Base-by-base conservation (phyloP, 1,140 invertebrate species). In the Stegodyphus mimosarum region DNA sequence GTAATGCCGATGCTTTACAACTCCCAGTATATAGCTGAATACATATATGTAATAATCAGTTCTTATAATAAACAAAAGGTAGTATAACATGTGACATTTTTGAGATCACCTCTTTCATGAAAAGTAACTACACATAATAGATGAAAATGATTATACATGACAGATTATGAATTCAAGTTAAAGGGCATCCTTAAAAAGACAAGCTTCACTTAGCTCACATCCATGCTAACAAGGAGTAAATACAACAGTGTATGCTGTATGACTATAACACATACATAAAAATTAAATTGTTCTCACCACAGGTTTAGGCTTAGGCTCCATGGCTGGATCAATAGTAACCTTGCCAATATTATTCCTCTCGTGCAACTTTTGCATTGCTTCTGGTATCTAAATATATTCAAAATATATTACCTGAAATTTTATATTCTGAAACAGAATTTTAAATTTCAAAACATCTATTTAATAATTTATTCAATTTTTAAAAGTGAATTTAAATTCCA, bases 331-430 rank as follows among this genome's bases (percentile, higher is more conserved):
- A 74, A 97, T 90, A 48, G 97, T 92, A 15, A 97, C 93, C 91
- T 97, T 97, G 13, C 96, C 96, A 89, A 97, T 93, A 90, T 97
- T 97, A 90, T 96, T 96, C 88, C 95, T 93, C 88, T 97, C 95
- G 90, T 97, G 95, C 93, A 97, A 95, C 90, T 95, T 96, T 90
- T 96, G 95, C 95, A 97, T 97, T 0, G 95, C 96, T 88, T 97
- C 95, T 50, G 93, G 92, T 18, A 96, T 94, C 94, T 95, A 87
- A 84, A 88, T 53, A 50, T 6, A 9, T 33, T 33, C 33, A 33
- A 33, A 33, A 33, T 33, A 33, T 33, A 33, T 1, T 33, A 11
- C 33, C 15, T 55, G 5, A 33, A 69, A 67, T 17, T 69, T 66
- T 51, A 11, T 6, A 49, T 48, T 33, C 33, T 11, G 5, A 15